Base-by-base conservation (phyloP, 1,140 invertebrate genomes). In the Drosophila bocki region DNA sequence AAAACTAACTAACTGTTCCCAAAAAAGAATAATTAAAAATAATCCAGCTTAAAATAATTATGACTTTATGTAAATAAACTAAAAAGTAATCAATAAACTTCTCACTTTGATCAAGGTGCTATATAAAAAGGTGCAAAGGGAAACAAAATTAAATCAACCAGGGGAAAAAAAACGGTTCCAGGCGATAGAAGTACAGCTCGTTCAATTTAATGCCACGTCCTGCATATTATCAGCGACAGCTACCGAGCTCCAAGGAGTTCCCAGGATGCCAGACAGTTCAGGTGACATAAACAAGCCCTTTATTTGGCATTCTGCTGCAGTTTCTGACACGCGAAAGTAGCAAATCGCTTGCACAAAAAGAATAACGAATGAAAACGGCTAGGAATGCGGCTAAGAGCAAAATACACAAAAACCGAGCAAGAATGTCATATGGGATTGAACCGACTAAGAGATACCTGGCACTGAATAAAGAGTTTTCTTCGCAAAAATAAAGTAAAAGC, bases 231-330 rank as follows among this genome's bases (percentile, higher is more conserved):
- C 63, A 75, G 77, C 70, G 75, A 78, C 76, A 80, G 68, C 67
- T 62, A 26, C 50, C 37, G 17, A 13, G 39, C 45, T 67, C 29
- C 39, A 22, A 39, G 45, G 33, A 44, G 37, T 56, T 47, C 12
- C 72, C 12, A 15, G 29, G 53, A 37, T 47, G 42, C 26, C 26
- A 41, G 33, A 42, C 60, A 65, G 62, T 58, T 65, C 53, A 90
- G 78, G 85, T 88, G 84, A 88, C 85, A 90, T 81, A 85, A 88
- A 88, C 85, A 85, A 88, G 85, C 85, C 75, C 60, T 88, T 90
- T 90, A 88, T 90, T 80, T 84, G 84, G 65, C 85, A 81, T 80
- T 87, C 60, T 67, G 78, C 69, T 84, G 84, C 84, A 90, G 81
- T 85, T 81, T 88, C 50, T 78, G 81, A 79, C 84, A 88, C 85